phyloP scores from a whole-genome alignment of 2,113 vertebrate species.

The Connochaetes taurinus region DNA sequence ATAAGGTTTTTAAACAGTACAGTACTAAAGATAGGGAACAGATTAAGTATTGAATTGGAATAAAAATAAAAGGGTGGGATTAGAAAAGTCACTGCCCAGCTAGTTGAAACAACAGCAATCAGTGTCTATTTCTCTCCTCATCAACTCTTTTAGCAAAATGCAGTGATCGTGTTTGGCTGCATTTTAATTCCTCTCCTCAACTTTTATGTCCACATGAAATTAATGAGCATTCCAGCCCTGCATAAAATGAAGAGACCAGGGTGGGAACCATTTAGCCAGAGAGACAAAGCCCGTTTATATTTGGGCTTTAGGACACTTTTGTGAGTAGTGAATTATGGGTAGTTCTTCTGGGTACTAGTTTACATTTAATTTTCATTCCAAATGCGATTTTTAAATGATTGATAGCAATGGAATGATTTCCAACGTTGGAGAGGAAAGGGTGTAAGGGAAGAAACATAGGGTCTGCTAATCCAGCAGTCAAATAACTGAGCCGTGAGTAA shows the following conservation, averaged over 20 bases:
- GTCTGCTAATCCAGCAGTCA: constrained; percentile 26
- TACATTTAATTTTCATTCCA: constrained; percentile 17
- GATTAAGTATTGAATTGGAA: neutral
- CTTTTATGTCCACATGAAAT: neutral
- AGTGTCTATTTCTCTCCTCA: neutral
- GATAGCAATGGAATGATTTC: constrained; percentile 7
- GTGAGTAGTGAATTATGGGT: neutral
- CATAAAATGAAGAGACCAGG: neutral
- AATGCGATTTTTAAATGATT: constrained; percentile 23
- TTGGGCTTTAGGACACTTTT: neutral
- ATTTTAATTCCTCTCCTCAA: neutral
- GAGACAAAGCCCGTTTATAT: neutral
- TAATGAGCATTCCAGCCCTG: neutral
- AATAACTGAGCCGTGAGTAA: constrained; percentile 42
- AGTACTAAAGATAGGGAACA: neutral
- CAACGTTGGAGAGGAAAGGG: constrained; percentile 39
- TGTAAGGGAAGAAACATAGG: neutral
- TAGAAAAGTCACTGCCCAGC: neutral
- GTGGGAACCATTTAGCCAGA: neutral
- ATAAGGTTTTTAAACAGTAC: neutral
- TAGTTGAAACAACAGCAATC: neutral
- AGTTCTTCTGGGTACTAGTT: neutral
- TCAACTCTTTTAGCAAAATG: neutral
- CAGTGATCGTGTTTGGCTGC: neutral
- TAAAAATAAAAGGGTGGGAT: neutral